phyloP scores from a whole-genome alignment of 2,113 vertebrate genomes.

The Rhabdomys dilectus region DNA sequence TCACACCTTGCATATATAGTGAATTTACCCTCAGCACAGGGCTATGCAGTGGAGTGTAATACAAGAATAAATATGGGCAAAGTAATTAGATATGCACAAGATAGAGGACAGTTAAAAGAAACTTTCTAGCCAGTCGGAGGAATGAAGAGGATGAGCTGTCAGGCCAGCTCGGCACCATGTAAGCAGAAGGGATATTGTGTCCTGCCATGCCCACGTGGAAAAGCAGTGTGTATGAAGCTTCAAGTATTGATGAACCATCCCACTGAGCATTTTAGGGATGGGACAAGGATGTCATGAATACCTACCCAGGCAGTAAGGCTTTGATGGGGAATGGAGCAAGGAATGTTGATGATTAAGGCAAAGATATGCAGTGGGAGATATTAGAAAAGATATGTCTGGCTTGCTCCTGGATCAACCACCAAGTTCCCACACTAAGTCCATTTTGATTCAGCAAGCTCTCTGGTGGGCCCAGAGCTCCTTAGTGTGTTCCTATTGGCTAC shows the following conservation, averaged over 20 bases:
- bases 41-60: neutral
- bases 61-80: neutral
- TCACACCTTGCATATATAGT: neutral
- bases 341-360: neutral
- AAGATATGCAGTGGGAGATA: too few relatives aligned
- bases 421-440: too few relatives aligned
- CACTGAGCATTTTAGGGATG: neutral
- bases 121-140: neutral
- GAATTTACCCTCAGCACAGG: too few relatives aligned
- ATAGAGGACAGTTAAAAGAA: neutral
- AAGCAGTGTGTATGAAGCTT: neutral
- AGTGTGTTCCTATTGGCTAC: too few relatives aligned
- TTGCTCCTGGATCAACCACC: too few relatives aligned
- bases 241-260: neutral
- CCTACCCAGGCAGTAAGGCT: too few relatives aligned
- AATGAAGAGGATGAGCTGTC: neutral
- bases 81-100: neutral
- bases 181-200: neutral
- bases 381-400: too few relatives aligned
- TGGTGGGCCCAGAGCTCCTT: too few relatives aligned
- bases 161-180: neutral
- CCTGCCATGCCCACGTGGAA: too few relatives aligned
- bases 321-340: neutral
- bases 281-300: neutral
- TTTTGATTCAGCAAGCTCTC: too few relatives aligned